These are phyloP conservation scores for Dendronephthya gigantea DNA, from an alignment of 64 coral and sea anemone species.

Conservation along the genomic window DNA sequence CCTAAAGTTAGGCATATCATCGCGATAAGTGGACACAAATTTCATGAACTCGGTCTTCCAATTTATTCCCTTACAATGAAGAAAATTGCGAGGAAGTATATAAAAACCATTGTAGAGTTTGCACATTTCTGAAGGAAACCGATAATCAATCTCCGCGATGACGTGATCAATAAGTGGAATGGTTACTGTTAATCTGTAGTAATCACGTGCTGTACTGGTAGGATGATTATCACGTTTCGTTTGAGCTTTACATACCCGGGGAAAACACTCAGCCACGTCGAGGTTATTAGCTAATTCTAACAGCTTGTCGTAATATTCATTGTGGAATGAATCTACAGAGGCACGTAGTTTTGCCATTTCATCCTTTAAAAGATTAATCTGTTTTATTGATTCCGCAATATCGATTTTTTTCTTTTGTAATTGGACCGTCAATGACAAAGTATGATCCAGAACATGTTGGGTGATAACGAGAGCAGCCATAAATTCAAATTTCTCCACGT, in stretches of 20 bases:
- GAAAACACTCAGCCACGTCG: constrained; percentile 6
- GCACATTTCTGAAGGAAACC: constrained; percentile 1
- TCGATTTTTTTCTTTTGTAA: background rate
- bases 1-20: background rate
- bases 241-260: constrained; percentile 29
- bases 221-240: constrained; percentile 30
- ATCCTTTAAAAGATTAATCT: constrained; percentile 28
- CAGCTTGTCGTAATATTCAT: constrained; percentile 34
- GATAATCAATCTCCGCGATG: background rate
- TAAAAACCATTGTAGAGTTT: constrained; percentile 4
- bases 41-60: constrained; percentile 16
- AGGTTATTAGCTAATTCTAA: constrained; percentile 31
- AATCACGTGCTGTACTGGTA: constrained; percentile 31
- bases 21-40: background rate
- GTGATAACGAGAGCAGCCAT: background rate
- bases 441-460: background rate
- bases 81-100: background rate
- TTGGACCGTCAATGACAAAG: background rate
- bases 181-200: constrained; percentile 22
- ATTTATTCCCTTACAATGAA: background rate
- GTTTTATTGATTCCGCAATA: constrained; percentile 23
- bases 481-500: background rate
- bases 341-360: constrained; percentile 27
- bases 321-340: constrained; percentile 28
- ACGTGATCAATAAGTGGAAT: constrained; percentile 45